Evolutionary conservation across 64 coral and sea anemone species (phyloP).

Genomic region (Stichodactyla mertensii): DNA sequence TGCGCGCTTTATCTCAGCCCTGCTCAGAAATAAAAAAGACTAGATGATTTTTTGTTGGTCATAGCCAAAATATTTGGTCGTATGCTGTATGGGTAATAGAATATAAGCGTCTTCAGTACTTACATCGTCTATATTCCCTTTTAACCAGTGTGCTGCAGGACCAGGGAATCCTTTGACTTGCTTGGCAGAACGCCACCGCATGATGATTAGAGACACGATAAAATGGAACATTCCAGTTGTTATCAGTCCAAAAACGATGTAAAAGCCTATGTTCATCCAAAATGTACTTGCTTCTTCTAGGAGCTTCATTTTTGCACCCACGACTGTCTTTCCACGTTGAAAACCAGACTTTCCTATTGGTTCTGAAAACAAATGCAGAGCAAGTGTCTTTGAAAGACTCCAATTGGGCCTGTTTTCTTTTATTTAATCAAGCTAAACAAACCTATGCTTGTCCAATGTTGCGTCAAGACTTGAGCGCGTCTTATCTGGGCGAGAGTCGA

Average conservation of each 20-base stretch:
- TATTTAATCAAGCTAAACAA: neutral
- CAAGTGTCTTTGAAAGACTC: neutral
- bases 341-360: neutral
- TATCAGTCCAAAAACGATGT: neutral
- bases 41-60: neutral
- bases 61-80: neutral
- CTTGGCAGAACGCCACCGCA: slow-evolving; percentile 12
- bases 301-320: neutral
- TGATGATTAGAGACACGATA: slow-evolving; percentile 11
- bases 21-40: neutral
- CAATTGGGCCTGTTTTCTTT: neutral
- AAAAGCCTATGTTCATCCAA: neutral
- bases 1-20: neutral
- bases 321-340: neutral
- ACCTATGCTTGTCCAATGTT: neutral
- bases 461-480: neutral
- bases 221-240: neutral
- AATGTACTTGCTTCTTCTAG: neutral
- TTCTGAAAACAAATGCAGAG: neutral
- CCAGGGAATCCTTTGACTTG: slow-evolving; percentile 32
- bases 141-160: slow-evolving; percentile 16
- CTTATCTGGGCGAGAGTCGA: slow-evolving; percentile 10
- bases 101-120: neutral
- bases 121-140: slow-evolving; percentile 23
- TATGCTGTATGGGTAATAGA: neutral